A percentile compares a stretch with the other conserved stretches of the same genome.
phyloP scores from a whole-genome alignment of 2,888 invertebrate species.

The Dysmachus trigonus region DNA sequence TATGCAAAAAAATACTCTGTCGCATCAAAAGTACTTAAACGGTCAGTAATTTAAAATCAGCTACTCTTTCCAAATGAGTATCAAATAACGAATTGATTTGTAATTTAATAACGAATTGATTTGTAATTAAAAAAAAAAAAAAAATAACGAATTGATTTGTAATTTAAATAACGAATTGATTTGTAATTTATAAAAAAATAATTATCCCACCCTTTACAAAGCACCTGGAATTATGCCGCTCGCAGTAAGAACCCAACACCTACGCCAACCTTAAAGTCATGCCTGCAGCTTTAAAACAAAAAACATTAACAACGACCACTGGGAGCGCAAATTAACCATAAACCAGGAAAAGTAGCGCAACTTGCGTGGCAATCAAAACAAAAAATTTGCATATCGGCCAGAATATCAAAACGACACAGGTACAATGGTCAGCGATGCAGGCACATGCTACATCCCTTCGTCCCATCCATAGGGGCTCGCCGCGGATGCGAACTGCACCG shows the following conservation, averaged over 20 bases:
- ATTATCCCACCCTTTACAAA: not conserved
- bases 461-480: conserved; percentile 46
- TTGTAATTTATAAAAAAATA: not conserved
- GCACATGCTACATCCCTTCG: conserved; percentile 47
- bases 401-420: conserved; percentile 52
- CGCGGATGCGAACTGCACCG: conserved; percentile 44
- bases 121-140: not conserved
- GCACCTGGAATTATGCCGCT: not conserved
- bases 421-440: not conserved
- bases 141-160: not conserved
- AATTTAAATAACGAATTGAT: not conserved
- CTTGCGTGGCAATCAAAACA: conserved; percentile 41
- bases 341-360: not conserved
- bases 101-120: not conserved
- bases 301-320: not conserved
- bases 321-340: not conserved
- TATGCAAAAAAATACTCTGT: not conserved
- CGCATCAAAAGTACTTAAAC: not conserved
- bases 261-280: not conserved
- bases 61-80: not conserved
- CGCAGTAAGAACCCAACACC: not conserved
- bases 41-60: not conserved
- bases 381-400: conserved; percentile 53
- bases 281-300: not conserved
- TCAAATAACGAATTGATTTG: not conserved